Percentiles rank a stretch among this genome's conserved stretches.
Evolutionary conservation across 2,797 vertebrate species (phyloP).

Genomic region (Rhabdomys pumilio): DNA sequence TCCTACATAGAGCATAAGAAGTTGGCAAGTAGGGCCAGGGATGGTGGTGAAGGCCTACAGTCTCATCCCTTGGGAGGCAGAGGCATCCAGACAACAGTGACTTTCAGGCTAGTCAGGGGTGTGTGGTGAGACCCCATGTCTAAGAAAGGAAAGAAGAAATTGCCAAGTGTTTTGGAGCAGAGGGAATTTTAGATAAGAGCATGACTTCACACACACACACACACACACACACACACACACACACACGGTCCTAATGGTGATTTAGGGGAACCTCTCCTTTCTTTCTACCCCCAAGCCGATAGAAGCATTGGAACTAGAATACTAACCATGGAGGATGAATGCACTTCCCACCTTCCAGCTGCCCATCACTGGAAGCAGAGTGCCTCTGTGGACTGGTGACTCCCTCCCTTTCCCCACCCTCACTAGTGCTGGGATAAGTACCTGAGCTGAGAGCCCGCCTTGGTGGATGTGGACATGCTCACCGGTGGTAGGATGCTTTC

Average conservation of each 20-base stretch:
- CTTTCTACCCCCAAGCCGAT: not conserved
- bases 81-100: not conserved
- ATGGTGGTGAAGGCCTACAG: not conserved
- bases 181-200: slow-evolving; percentile 55
- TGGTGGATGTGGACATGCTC: slow-evolving; percentile 18
- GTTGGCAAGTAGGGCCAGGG: not conserved
- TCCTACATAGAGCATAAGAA: slow-evolving; percentile 33
- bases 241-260: not conserved
- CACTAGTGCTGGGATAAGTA: not conserved
- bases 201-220: not conserved
- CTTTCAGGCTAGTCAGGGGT: not conserved
- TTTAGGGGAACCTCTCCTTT: not conserved
- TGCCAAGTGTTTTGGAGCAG: slow-evolving; percentile 8
- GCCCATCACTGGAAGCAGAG: not conserved
- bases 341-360: not conserved
- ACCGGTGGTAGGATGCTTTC: slow-evolving; percentile 40
- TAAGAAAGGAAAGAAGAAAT: slow-evolving; percentile 3
- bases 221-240: too few species aligned
- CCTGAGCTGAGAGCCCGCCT: slow-evolving; percentile 41
- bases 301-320: not conserved
- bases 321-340: not conserved
- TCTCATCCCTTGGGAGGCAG: not conserved
- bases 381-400: not conserved
- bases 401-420: not conserved
- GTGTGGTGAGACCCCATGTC: not conserved